phyloP scores from a whole-genome alignment of 2,888 invertebrate genomes.

The Drosophila kokeensis region DNA sequence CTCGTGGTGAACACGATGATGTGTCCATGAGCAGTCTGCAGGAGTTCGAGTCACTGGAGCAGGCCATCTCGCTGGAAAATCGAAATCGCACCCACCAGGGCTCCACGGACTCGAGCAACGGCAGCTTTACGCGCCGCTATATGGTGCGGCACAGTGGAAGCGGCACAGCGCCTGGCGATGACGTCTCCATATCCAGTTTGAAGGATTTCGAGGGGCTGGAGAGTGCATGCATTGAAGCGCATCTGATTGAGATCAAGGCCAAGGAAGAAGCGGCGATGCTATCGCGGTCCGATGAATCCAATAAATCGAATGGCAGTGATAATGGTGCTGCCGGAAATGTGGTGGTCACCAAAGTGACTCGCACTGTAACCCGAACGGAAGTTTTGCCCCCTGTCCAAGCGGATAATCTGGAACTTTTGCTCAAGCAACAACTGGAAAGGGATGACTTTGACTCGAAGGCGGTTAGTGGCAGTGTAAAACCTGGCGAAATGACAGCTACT shows the following conservation, averaged over 20 bases:
- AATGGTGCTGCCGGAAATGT: slow-evolving; percentile 70
- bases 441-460: slow-evolving; percentile 85
- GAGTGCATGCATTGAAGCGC: slow-evolving; percentile 93
- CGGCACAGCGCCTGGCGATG: slow-evolving; percentile 87
- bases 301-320: slow-evolving; percentile 83
- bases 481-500: slow-evolving; percentile 88
- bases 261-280: slow-evolving; percentile 93
- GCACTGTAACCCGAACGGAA: slow-evolving; percentile 79
- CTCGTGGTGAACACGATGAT: slow-evolving; percentile 93
- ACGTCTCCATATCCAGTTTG: slow-evolving; percentile 93
- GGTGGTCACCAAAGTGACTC: slow-evolving; percentile 71
- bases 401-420: slow-evolving; percentile 81
- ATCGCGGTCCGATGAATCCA: slow-evolving; percentile 86
- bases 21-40: slow-evolving; percentile 96
- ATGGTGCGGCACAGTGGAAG: slow-evolving; percentile 89
- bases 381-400: slow-evolving; percentile 66
- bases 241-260: slow-evolving; percentile 92
- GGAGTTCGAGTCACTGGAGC: slow-evolving; percentile 97
- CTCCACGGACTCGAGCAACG: slow-evolving; percentile 94
- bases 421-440: slow-evolving; percentile 84
- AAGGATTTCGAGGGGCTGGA: slow-evolving; percentile 97
- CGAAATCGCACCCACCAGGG: slow-evolving; percentile 88
- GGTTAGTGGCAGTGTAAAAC: slow-evolving; percentile 86
- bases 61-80: slow-evolving; percentile 92
- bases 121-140: slow-evolving; percentile 91